A percentile compares a stretch with the other conserved stretches of the same genome.
These are phyloP conservation scores for Dryadula phaetusa DNA, from an alignment of 2,888 invertebrate genomes.

Conservation along the genomic window DNA sequence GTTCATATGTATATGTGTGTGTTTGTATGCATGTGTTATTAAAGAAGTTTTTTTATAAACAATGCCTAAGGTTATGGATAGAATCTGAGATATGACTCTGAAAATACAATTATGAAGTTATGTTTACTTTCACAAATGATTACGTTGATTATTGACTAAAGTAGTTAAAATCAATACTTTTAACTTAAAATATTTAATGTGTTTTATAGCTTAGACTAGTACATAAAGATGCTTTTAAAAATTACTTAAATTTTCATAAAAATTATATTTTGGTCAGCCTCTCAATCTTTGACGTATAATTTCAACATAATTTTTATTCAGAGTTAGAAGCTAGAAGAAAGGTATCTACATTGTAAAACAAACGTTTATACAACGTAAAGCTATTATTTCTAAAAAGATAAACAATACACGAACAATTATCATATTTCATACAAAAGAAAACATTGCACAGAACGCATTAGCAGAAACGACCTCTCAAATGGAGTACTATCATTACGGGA, in stretches of 20 bases:
- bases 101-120: neutral
- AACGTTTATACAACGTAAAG: neutral
- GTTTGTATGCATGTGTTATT: neutral
- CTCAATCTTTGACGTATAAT: neutral
- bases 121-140: neutral
- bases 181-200: too few species aligned
- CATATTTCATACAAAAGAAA: constrained; percentile 12
- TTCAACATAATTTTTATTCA: neutral
- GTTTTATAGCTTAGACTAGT: too few species aligned
- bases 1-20: neutral
- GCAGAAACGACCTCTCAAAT: constrained; percentile 10
- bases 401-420: constrained; percentile 4
- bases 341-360: neutral
- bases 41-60: too few species aligned
- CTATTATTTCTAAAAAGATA: neutral
- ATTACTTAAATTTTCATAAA: too few species aligned
- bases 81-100: neutral
- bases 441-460: constrained; percentile 18
- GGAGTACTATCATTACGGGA: constrained; percentile 2
- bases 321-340: neutral
- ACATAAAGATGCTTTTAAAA: too few species aligned
- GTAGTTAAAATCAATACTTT: too few species aligned
- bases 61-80: too few species aligned
- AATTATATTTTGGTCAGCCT: neutral
- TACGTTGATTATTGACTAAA: neutral